Percentiles rank a stretch among this genome's conserved stretches.
These are phyloP conservation scores for Archivesica marissinica DNA, from an alignment of 1,140 invertebrate genomes.

Conservation along the genomic window DNA sequence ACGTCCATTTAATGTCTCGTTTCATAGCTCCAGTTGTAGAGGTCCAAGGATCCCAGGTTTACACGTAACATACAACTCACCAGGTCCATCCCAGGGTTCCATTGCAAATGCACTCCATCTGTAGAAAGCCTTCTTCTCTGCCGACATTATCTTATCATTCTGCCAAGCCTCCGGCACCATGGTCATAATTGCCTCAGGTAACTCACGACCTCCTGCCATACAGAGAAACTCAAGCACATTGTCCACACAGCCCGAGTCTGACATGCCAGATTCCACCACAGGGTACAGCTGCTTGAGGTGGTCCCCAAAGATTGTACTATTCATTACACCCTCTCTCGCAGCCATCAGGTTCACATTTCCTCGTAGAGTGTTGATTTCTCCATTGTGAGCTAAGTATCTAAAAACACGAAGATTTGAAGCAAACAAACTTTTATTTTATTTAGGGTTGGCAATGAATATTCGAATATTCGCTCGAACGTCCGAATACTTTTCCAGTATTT, in stretches of 20 bases:
- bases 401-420: too few species aligned
- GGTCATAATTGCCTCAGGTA: slow-evolving; percentile 95
- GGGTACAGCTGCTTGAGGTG: slow-evolving; percentile 96
- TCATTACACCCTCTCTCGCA: slow-evolving; percentile 99
- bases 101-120: slow-evolving; percentile 98
- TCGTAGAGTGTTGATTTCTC: slow-evolving; percentile 99
- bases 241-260: slow-evolving; percentile 98
- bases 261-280: slow-evolving; percentile 98
- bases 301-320: slow-evolving; percentile 91
- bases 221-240: slow-evolving; percentile 99
- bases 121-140: slow-evolving; percentile 97
- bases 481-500: too few species aligned
- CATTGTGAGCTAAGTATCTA: slow-evolving; percentile 98
- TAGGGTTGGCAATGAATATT: too few species aligned
- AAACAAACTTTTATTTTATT: too few species aligned
- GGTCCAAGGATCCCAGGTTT: too few species aligned
- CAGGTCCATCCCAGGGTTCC: slow-evolving; percentile 99
- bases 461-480: too few species aligned
- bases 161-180: slow-evolving; percentile 99
- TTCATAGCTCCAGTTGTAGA: too few species aligned
- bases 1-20: too few species aligned
- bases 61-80: slow-evolving; percentile 78
- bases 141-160: slow-evolving; percentile 95
- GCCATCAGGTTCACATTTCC: slow-evolving; percentile 99
- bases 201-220: slow-evolving; percentile 89